Evolutionary conservation across 2,888 invertebrate species (phyloP).

Genomic region (Scotopteryx bipunctaria): DNA sequence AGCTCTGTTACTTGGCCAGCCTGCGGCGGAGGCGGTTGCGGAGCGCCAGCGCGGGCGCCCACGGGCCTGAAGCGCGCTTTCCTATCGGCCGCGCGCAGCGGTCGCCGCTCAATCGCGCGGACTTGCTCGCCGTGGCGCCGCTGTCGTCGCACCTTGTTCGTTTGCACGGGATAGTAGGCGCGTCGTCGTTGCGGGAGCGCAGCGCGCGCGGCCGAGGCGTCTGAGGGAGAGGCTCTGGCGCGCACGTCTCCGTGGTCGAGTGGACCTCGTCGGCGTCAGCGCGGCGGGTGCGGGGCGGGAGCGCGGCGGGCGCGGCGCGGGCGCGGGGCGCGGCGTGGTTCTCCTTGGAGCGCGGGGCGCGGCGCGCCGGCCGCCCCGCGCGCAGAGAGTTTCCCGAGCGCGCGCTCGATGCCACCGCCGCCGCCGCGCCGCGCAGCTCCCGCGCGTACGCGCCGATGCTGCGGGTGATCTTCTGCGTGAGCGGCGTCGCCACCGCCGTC

Average conservation of each 20-base stretch:
- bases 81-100: conserved; percentile 52
- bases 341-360: conserved; percentile 75
- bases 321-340: conserved; percentile 66
- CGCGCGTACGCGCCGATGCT: conserved; percentile 55
- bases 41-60: conserved; percentile 72
- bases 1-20: conserved; percentile 63
- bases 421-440: conserved; percentile 53
- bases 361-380: conserved; percentile 71
- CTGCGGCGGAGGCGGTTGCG: conserved; percentile 73
- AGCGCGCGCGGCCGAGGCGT: conserved; percentile 47
- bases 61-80: conserved; percentile 64
- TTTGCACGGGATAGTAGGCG: conserved; percentile 35
- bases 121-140: conserved; percentile 36
- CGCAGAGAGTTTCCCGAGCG: conserved; percentile 71
- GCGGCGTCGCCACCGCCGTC: conserved; percentile 40
- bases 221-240: conserved; percentile 42
- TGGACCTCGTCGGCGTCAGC: conserved; percentile 54
- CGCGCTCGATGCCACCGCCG: conserved; percentile 48
- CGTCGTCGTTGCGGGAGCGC: conserved; percentile 54
- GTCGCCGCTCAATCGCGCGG: conserved; percentile 42
- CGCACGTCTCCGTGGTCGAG: conserved; percentile 55
- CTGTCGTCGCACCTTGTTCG: conserved; percentile 41
- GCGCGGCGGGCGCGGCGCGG: conserved; percentile 61
- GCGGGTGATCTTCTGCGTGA: conserved; percentile 54
- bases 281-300: conserved; percentile 46